Conservation (phyloP, 2,888 invertebrate species). For the Drosophila infuscata region DNA sequence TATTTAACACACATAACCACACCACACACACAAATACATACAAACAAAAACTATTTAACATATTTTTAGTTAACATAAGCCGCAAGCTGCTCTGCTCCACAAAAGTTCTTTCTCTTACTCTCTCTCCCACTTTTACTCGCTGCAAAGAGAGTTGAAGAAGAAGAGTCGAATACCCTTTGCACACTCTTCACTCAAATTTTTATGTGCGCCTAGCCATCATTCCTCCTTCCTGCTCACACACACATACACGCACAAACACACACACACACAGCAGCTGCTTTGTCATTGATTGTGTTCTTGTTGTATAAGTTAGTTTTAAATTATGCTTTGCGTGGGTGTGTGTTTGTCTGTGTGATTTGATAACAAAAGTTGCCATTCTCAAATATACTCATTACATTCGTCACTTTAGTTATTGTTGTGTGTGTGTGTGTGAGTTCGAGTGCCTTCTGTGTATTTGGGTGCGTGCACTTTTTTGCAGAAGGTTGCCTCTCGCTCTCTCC, state of each 20-base stretch:
- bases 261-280: conserved; percentile 36
- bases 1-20: conserved; percentile 31
- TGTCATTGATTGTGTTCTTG: conserved; percentile 33
- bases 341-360: conserved; percentile 13
- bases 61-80: conserved; percentile 41
- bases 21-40: conserved; percentile 29
- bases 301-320: conserved; percentile 51
- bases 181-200: conserved; percentile 18
- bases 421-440: conserved; percentile 12
- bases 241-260: neutral
- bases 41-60: conserved; percentile 8
- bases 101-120: conserved; percentile 13
- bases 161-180: conserved; percentile 29
- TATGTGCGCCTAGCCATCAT: neutral
- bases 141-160: conserved; percentile 14
- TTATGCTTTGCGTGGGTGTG: conserved; percentile 27
- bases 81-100: conserved; percentile 36
- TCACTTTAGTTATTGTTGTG: conserved; percentile 21
- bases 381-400: conserved; percentile 2
- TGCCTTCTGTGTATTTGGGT: conserved; percentile 6
- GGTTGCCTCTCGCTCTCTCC: conserved; percentile 39
- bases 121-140: conserved; percentile 19
- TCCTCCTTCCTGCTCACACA: neutral
- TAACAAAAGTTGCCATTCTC: conserved; percentile 19
- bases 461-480: conserved; percentile 45